A percentile compares a stretch with the other conserved stretches of the same genome.
phyloP scores from a whole-genome alignment of 2,797 vertebrate genomes.

The Megaceryle alcyon region DNA sequence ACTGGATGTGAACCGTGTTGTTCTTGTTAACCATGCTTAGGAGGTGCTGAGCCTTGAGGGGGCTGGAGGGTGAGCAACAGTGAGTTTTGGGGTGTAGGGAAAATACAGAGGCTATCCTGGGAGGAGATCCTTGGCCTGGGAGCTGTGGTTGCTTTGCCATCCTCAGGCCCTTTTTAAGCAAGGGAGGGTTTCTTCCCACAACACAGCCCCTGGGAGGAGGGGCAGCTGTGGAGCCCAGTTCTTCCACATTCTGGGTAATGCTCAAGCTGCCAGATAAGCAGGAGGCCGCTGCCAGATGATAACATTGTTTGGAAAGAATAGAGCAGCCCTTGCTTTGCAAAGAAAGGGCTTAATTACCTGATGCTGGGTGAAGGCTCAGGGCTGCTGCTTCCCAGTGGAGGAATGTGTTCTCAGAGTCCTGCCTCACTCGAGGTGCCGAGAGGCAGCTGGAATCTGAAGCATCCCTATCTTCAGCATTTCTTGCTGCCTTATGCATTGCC shows the following conservation, averaged over 20 bases:
- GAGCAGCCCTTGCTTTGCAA: slow-evolving; percentile 26
- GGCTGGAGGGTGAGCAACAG: not conserved
- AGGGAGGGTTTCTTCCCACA: not conserved
- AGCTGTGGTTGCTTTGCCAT: not conserved
- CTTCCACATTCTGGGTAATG: slow-evolving; percentile 48
- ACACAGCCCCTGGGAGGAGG: not conserved
- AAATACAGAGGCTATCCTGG: rapidly evolving
- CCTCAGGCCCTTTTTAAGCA: not conserved
- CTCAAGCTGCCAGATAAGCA: slow-evolving; percentile 49
- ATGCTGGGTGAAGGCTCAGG: rapidly evolving
- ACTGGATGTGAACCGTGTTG: not conserved
- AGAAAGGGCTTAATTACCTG: slow-evolving; percentile 28
- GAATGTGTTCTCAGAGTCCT: slow-evolving; percentile 49
- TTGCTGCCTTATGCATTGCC: not conserved
- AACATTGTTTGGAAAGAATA: slow-evolving; percentile 64
- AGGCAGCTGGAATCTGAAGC: slow-evolving; percentile 47
- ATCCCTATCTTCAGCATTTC: slow-evolving; percentile 37
- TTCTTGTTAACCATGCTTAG: not conserved
- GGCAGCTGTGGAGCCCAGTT: not conserved
- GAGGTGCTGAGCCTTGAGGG: not conserved
- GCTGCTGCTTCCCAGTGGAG: not conserved
- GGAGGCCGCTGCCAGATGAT: not conserved
- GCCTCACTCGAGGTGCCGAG: not conserved
- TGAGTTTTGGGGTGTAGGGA: not conserved
- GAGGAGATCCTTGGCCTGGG: not conserved